A percentile compares a stretch with the other conserved stretches of the same genome.
phyloP scores from a whole-genome alignment of 2,797 vertebrate genomes.

The Falco berigora region DNA sequence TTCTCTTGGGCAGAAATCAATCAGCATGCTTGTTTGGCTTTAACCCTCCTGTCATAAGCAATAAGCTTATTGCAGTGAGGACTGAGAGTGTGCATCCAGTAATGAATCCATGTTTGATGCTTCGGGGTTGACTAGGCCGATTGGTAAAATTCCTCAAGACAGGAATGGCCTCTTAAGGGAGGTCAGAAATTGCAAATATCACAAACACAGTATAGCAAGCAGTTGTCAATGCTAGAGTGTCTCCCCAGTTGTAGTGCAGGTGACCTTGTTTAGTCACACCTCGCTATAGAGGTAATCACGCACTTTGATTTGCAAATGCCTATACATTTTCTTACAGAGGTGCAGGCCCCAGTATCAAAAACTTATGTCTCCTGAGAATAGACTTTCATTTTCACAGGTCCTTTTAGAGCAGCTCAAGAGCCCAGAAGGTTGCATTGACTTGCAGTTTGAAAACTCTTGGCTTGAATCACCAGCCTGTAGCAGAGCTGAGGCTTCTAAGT shows the following conservation, averaged over 20 bases:
- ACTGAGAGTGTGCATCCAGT: neutral
- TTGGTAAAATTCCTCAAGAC: neutral
- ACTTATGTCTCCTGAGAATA: neutral
- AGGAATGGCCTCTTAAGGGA: neutral
- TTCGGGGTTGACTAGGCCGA: neutral
- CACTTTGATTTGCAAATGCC: neutral
- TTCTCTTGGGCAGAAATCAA: conserved; percentile 36
- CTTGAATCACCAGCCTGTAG: neutral
- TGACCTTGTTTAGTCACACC: neutral
- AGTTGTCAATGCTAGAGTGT: neutral
- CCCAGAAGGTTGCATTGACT: neutral
- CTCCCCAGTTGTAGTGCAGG: neutral
- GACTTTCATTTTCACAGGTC: neutral
- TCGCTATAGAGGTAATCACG: neutral
- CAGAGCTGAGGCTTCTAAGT: neutral
- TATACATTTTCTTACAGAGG: neutral
- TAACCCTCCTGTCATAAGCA: conserved; percentile 27
- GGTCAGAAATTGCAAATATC: neutral
- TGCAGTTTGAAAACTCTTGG: neutral
- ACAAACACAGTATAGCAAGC: neutral
- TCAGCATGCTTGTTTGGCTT: conserved; percentile 9
- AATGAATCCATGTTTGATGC: neutral
- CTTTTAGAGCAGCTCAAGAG: neutral
- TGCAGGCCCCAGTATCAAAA: neutral
- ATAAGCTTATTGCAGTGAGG: neutral